These are phyloP conservation scores for Cosmia trapezina DNA, from an alignment of 2,888 invertebrate genomes.

Conservation along the genomic window DNA sequence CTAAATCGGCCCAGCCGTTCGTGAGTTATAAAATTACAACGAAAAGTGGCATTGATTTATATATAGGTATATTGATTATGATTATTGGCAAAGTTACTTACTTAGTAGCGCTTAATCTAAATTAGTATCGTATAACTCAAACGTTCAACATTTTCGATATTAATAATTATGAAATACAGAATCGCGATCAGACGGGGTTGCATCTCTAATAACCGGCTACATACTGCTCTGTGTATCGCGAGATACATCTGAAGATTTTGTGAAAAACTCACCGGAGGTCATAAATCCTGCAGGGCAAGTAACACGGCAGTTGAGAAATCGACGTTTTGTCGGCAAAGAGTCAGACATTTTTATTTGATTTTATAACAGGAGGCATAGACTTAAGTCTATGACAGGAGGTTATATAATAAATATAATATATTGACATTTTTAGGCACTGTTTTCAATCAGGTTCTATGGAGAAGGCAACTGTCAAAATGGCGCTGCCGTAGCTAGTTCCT, in stretches of 20 bases:
- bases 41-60: no score
- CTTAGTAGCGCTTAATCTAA: not conserved
- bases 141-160: conserved; percentile 18
- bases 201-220: conserved; percentile 1
- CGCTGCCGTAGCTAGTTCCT: no score
- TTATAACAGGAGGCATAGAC: no score
- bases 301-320: not conserved
- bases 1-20: no score
- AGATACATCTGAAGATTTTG: conserved; percentile 13
- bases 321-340: not conserved
- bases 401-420: accelerated
- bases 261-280: not conserved
- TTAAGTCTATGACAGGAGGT: no score
- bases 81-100: not conserved
- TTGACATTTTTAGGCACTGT: not conserved
- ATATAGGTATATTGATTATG: no score
- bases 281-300: not conserved
- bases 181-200: conserved; percentile 13
- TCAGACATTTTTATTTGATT: not conserved
- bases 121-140: conserved; percentile 2
- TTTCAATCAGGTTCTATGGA: no score
- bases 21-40: no score
- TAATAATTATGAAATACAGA: conserved; percentile 23
- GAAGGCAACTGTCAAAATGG: no score
- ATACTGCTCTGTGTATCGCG: not conserved